Percentiles rank a stretch among this genome's conserved stretches.
These are phyloP conservation scores for Drosophila lacicola DNA, from an alignment of 2,888 invertebrate species.

Conservation along the genomic window DNA sequence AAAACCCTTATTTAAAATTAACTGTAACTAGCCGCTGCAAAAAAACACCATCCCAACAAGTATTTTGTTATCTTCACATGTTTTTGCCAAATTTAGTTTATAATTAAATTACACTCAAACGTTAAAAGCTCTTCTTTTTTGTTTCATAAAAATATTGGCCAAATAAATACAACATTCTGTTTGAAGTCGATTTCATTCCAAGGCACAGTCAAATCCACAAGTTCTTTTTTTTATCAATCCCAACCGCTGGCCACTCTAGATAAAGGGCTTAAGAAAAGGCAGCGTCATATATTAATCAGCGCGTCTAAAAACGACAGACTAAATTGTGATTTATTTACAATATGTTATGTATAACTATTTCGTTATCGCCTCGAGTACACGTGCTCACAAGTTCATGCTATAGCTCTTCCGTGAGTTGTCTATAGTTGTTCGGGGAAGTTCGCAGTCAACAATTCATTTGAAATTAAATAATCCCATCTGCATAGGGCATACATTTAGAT, in stretches of 20 bases:
- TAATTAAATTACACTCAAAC: slow-evolving; percentile 55
- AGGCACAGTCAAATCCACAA: slow-evolving; percentile 56
- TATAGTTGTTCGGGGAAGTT: slow-evolving; percentile 38
- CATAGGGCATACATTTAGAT: slow-evolving; percentile 23
- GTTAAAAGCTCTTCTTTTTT: slow-evolving; percentile 25
- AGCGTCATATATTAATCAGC: slow-evolving; percentile 47
- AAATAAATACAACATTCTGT: slow-evolving; percentile 60
- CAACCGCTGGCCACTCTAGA: slow-evolving; percentile 8
- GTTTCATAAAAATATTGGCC: slow-evolving; percentile 4
- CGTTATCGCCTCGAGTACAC: slow-evolving; percentile 43
- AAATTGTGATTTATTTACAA: slow-evolving; percentile 66
- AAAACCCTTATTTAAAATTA: slow-evolving; percentile 51
- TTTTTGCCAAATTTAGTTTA: slow-evolving; percentile 54
- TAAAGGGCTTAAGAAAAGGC: slow-evolving; percentile 25
- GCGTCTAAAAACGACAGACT: slow-evolving; percentile 27
- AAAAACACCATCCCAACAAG: slow-evolving; percentile 38
- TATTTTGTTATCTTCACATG: slow-evolving; percentile 56
- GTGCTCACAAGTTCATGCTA: slow-evolving; percentile 39
- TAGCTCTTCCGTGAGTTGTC: slow-evolving; percentile 34
- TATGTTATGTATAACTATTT: slow-evolving; percentile 34
- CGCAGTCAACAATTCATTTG: slow-evolving; percentile 24
- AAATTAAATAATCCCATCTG: slow-evolving; percentile 33
- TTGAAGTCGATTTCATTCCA: slow-evolving; percentile 37
- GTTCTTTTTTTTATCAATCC: slow-evolving; percentile 48
- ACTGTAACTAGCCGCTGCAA: slow-evolving; percentile 32